Evolutionary conservation across 2,113 vertebrate genomes (phyloP).

Genomic region (Microtus pennsylvanicus): DNA sequence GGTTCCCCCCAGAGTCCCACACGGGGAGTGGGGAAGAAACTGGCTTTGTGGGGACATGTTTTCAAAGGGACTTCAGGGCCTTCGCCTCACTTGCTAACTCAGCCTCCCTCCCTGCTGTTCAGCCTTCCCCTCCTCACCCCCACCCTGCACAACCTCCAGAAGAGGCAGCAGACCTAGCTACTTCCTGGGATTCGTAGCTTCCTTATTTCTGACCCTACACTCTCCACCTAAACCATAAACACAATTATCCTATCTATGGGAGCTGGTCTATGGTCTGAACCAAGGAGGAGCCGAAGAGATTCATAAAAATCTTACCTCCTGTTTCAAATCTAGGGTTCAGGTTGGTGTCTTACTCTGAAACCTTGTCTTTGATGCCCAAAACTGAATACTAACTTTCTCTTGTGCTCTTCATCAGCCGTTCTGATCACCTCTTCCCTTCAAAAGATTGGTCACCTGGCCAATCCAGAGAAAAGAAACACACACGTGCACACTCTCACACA

Average conservation of each 20-base stretch:
- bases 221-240: background rate
- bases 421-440: background rate
- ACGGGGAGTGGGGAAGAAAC: background rate
- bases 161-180: background rate
- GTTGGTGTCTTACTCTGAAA: background rate
- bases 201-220: background rate
- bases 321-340: background rate
- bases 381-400: background rate
- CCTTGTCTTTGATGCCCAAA: background rate
- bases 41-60: background rate
- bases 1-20: no score
- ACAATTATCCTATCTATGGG: background rate
- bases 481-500: background rate
- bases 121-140: background rate
- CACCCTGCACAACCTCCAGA: background rate
- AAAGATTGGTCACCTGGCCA: background rate
- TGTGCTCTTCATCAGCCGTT: background rate
- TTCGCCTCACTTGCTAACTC: background rate
- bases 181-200: background rate
- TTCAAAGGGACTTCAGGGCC: background rate
- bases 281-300: background rate
- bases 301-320: background rate
- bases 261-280: background rate
- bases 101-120: background rate
- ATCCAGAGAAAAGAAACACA: background rate